Evolutionary conservation across 1,140 invertebrate genomes (phyloP).

Genomic region (Sarcophaga bullata): DNA sequence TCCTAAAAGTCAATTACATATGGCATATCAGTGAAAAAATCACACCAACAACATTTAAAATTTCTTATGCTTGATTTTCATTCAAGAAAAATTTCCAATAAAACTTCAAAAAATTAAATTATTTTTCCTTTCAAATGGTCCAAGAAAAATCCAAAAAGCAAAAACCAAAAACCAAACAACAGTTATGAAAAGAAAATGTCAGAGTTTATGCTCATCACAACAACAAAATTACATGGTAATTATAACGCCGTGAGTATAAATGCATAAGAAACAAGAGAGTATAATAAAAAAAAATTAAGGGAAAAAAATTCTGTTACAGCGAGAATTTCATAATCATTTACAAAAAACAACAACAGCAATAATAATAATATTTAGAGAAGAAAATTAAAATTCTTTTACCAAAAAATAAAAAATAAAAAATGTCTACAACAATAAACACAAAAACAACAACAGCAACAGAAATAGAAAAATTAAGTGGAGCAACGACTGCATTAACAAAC

Average conservation of each 20-base stretch:
- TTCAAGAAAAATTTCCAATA: too few species aligned
- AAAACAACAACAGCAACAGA: constrained; percentile 31
- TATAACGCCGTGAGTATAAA: too few species aligned
- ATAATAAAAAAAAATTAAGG: background rate
- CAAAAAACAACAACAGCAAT: background rate
- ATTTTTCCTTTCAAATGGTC: too few species aligned
- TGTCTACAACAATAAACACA: constrained; percentile 49
- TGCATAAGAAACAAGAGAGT: too few species aligned
- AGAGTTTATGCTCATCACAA: background rate
- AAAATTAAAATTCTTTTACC: constrained; percentile 19
- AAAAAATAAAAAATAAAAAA: constrained; percentile 45
- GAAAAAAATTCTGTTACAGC: background rate
- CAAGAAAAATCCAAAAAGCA: too few species aligned
- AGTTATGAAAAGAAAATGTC: background rate
- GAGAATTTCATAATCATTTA: constrained; percentile 2
- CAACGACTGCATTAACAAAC: constrained; percentile 43
- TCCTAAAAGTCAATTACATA: too few species aligned
- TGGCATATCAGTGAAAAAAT: too few species aligned
- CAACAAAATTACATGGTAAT: too few species aligned
- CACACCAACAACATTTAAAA: too few species aligned
- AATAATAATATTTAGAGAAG: constrained; percentile 17
- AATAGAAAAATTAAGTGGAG: constrained; percentile 37
- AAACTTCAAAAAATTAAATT: too few species aligned
- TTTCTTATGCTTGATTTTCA: too few species aligned
- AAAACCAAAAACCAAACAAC: background rate